These are phyloP conservation scores for Bucco capensis DNA, from an alignment of 2,113 vertebrate genomes.

Conservation along the genomic window DNA sequence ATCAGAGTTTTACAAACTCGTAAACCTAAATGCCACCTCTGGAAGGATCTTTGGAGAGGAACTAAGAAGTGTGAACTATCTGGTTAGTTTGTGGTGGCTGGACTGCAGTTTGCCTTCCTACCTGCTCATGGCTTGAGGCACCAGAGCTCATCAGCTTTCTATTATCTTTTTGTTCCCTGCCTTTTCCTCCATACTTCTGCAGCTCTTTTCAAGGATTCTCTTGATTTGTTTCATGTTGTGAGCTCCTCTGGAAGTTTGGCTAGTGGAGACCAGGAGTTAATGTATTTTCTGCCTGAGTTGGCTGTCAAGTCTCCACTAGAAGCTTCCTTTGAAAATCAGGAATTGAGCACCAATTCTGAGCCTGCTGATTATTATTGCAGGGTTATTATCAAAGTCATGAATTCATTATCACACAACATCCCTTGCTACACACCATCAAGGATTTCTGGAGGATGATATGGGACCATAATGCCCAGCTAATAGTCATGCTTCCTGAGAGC, in stretches of 20 bases:
- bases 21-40: background rate
- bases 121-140: background rate
- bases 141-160: background rate
- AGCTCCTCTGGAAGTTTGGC: background rate
- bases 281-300: background rate
- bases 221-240: background rate
- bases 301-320: background rate
- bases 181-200: background rate
- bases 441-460: slow-evolving; percentile 99
- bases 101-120: background rate
- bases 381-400: slow-evolving; percentile 88
- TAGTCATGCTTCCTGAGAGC: slow-evolving; percentile 87
- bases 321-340: background rate
- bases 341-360: background rate
- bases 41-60: background rate
- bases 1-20: background rate
- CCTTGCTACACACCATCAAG: slow-evolving; percentile 86
- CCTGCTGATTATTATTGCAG: slow-evolving; percentile 66
- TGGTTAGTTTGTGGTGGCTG: background rate
- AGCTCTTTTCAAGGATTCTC: background rate
- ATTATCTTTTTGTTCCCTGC: background rate
- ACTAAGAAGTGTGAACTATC: background rate
- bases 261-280: background rate
- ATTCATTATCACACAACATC: slow-evolving; percentile 94
- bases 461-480: slow-evolving; percentile 89